Percentiles rank a stretch among this genome's conserved stretches.
These are phyloP conservation scores for Eurois occulta DNA, from an alignment of 2,888 invertebrate genomes.

Conservation along the genomic window DNA sequence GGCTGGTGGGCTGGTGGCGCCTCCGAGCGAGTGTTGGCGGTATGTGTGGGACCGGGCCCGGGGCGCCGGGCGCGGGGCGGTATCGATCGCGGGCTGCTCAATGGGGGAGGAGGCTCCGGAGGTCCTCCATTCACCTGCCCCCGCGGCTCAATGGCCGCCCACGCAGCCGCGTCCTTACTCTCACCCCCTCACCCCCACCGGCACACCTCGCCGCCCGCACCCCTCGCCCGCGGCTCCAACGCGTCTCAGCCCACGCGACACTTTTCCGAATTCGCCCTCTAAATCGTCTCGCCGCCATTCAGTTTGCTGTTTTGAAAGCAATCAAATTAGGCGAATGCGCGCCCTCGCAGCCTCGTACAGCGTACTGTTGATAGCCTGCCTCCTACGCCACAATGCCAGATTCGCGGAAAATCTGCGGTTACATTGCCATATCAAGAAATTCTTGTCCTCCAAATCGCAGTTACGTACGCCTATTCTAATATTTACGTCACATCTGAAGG, in stretches of 20 bases:
- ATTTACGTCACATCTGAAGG: conserved; percentile 49
- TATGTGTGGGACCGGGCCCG: conserved; percentile 65
- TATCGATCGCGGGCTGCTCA: conserved; percentile 83
- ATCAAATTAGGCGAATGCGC: conserved; percentile 77
- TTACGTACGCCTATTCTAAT: conserved; percentile 26
- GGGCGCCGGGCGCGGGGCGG: conserved; percentile 73
- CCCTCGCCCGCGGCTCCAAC: conserved; percentile 75
- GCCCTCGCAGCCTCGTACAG: conserved; percentile 50
- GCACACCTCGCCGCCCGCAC: conserved; percentile 48
- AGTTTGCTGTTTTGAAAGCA: conserved; percentile 82
- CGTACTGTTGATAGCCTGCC: conserved; percentile 62
- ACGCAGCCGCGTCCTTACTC: conserved; percentile 80
- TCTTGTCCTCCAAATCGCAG: conserved; percentile 34
- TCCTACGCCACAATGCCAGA: conserved; percentile 55
- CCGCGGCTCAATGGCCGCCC: conserved; percentile 89
- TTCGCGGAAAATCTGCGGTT: conserved; percentile 43
- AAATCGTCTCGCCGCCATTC: conserved; percentile 84
- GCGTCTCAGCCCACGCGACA: conserved; percentile 84
- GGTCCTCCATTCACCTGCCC: conserved; percentile 87
- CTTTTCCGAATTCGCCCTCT: conserved; percentile 83
- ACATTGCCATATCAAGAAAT: conserved; percentile 50
- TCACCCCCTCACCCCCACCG: conserved; percentile 69
- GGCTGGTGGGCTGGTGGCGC: conserved; percentile 50
- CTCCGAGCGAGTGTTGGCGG: conserved; percentile 48
- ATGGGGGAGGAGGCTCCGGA: conserved; percentile 80